These are phyloP conservation scores for Macroramphosus scolopax DNA, from an alignment of 2,797 vertebrate genomes.

Conservation along the genomic window DNA sequence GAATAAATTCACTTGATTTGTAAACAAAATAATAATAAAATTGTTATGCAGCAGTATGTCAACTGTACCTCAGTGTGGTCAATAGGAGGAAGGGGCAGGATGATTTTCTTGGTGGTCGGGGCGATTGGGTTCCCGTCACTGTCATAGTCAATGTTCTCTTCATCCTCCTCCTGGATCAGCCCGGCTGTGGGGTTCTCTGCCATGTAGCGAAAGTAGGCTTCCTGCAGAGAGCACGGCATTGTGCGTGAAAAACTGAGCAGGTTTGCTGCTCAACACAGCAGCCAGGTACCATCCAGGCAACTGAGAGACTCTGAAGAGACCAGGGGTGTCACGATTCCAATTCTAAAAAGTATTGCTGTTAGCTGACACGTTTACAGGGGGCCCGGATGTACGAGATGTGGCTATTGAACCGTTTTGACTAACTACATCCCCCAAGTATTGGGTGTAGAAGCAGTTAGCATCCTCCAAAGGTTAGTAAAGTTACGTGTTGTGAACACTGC, in stretches of 20 bases:
- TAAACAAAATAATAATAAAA: not conserved
- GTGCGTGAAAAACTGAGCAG: conserved; percentile 44
- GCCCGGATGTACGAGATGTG: no score
- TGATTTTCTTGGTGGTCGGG: conserved; percentile 90
- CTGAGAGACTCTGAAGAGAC: conserved; percentile 8
- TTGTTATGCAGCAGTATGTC: not conserved
- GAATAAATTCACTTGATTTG: no score
- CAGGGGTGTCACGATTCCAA: no score
- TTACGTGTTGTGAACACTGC: no score
- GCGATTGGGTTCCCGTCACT: conserved; percentile 97
- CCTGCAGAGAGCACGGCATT: conserved; percentile 84
- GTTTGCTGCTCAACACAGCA: conserved; percentile 4
- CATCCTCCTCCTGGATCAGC: conserved; percentile 91
- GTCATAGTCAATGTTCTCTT: conserved; percentile 95
- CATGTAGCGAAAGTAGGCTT: conserved; percentile 99
- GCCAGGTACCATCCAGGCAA: conserved; percentile 10
- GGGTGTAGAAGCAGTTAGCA: no score
- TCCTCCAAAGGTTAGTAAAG: no score
- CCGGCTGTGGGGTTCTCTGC: conserved; percentile 98
- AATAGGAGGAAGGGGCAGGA: conserved; percentile 93
- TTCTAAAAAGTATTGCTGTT: no score
- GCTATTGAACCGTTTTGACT: no score
- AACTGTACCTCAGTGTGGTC: conserved; percentile 92
- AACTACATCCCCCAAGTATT: no score
- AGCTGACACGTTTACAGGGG: no score